A percentile compares a stretch with the other conserved stretches of the same genome.
phyloP scores from a whole-genome alignment of 2,888 invertebrate species.

The Heteromurus nitidus region DNA sequence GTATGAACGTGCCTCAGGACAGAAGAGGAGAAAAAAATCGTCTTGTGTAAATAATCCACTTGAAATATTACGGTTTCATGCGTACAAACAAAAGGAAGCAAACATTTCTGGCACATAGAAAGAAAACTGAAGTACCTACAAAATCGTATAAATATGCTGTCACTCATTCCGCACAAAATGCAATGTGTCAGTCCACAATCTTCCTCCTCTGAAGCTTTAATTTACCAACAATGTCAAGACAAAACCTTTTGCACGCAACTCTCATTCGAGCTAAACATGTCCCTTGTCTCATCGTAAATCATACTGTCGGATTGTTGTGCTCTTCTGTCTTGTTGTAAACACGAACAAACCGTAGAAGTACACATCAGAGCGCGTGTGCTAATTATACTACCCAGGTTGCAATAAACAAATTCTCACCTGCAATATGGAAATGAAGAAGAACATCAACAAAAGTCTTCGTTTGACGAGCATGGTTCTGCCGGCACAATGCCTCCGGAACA shows the following conservation, averaged over 20 bases:
- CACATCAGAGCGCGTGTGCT: constrained; percentile 24
- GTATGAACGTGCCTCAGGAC: not conserved
- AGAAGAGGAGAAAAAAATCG: not conserved
- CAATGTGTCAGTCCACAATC: not conserved
- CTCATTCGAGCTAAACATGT: constrained; percentile 8
- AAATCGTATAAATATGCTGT: constrained; percentile 7
- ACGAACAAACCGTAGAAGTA: constrained; percentile 1
- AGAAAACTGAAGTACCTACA: constrained; percentile 19
- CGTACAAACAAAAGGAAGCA: constrained; percentile 23
- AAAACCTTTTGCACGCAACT: not conserved
- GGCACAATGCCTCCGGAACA: constrained; percentile 52
- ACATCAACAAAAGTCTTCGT: constrained; percentile 36
- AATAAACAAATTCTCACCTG: constrained; percentile 44
- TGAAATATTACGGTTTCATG: constrained; percentile 35
- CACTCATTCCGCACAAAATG: not conserved
- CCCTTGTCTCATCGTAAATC: constrained; percentile 38
- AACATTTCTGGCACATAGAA: constrained; percentile 49
- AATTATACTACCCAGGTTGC: constrained; percentile 24
- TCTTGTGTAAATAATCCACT: constrained; percentile 23
- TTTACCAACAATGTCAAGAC: not conserved
- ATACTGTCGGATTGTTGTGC: constrained; percentile 8
- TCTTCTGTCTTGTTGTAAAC: not conserved
- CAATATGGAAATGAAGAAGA: constrained; percentile 30
- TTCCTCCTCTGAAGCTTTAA: not conserved
- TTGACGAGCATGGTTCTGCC: constrained; percentile 46